Conservation (phyloP, 1,140 invertebrate species). For the Drosophila ambigua region DNA sequence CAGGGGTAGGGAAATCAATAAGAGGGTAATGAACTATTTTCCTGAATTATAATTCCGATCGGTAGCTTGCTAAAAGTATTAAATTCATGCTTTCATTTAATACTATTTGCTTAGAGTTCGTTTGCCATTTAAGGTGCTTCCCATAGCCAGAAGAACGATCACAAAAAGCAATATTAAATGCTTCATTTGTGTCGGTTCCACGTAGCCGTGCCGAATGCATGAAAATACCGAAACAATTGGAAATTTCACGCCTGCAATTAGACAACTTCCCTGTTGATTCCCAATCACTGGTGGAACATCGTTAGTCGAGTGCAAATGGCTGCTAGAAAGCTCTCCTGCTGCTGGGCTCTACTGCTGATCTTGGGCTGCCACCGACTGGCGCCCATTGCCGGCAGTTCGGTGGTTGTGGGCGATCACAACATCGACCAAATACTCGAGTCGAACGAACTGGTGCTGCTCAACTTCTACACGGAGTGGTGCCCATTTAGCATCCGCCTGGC, state of each 20-base stretch:
- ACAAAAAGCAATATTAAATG: too few species aligned
- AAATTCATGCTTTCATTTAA: too few species aligned
- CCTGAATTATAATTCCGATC: too few species aligned
- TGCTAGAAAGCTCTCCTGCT: neutral
- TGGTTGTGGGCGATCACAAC: slow-evolving; percentile 18
- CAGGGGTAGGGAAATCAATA: too few species aligned
- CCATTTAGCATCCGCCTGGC: slow-evolving; percentile 29
- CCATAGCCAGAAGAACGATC: too few species aligned
- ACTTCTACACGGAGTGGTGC: slow-evolving; percentile 47
- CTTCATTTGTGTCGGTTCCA: too few species aligned
- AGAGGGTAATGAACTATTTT: too few species aligned
- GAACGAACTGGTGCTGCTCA: slow-evolving; percentile 47
- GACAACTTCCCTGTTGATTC: neutral
- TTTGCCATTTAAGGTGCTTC: neutral
- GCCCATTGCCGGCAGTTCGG: neutral
- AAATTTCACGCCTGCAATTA: neutral
- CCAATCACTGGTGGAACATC: neutral
- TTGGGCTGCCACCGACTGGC: neutral
- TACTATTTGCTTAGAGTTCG: neutral
- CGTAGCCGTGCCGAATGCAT: neutral
- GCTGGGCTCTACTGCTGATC: slow-evolving; percentile 2
- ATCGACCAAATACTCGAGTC: neutral
- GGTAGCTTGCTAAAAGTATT: too few species aligned
- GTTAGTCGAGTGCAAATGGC: slow-evolving; percentile 31
- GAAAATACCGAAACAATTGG: too few species aligned